Evolutionary conservation across 2,888 invertebrate genomes (phyloP).

Genomic region (Tiphia femorata): DNA sequence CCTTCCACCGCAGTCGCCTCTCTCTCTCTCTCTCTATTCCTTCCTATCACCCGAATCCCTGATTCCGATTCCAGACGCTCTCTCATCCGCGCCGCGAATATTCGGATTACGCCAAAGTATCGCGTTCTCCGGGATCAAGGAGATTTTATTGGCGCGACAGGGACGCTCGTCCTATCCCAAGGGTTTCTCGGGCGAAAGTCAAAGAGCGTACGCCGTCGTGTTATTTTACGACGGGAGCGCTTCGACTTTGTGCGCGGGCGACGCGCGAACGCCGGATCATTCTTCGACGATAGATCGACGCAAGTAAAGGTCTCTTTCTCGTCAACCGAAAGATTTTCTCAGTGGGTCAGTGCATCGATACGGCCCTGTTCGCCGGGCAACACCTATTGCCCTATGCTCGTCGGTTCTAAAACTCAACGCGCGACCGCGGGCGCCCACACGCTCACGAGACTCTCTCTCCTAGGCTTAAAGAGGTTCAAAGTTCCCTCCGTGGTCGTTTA

Average conservation of each 20-base stretch:
- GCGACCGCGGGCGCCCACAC: slow-evolving; percentile 58
- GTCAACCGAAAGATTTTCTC: too few relatives aligned
- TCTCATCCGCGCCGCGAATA: slow-evolving; percentile 34
- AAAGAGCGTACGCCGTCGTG: too few relatives aligned
- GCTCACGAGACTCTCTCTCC: slow-evolving; percentile 47
- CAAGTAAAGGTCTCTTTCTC: too few relatives aligned
- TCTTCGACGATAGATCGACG: too few relatives aligned
- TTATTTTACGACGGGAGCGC: too few relatives aligned
- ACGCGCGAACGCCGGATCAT: too few relatives aligned
- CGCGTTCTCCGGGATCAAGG: too few relatives aligned
- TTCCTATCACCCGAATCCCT: slow-evolving; percentile 5
- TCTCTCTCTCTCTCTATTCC: neutral
- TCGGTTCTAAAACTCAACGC: slow-evolving; percentile 37
- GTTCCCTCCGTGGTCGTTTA: slow-evolving; percentile 54
- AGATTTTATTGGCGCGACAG: slow-evolving; percentile 43
- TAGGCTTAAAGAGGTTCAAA: slow-evolving; percentile 57
- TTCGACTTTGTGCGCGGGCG: too few relatives aligned
- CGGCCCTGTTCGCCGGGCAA: slow-evolving; percentile 32
- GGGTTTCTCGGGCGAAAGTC: too few relatives aligned
- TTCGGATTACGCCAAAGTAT: slow-evolving; percentile 43
- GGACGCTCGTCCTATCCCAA: too few relatives aligned
- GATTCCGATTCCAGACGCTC: slow-evolving; percentile 12
- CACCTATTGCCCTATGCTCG: slow-evolving; percentile 30
- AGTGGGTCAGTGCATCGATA: too few relatives aligned
- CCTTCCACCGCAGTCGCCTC: slow-evolving; percentile 4